Percentiles rank a stretch among this genome's conserved stretches.
Conservation (phyloP, 2,888 invertebrate species). For the Acronicta psi region DNA sequence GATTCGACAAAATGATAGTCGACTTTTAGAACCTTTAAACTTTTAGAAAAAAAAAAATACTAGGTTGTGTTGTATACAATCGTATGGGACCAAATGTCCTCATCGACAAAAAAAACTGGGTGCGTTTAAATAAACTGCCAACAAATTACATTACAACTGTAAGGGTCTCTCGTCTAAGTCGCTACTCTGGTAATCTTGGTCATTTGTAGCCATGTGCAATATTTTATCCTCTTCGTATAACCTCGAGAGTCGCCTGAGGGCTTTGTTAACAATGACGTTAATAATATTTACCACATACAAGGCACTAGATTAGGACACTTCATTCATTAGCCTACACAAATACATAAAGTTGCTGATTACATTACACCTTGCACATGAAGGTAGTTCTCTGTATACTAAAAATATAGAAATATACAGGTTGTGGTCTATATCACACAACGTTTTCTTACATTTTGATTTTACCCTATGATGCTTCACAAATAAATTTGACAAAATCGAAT, state of each 20-base stretch:
- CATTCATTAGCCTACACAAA: constrained; percentile 23
- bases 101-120: too few relatives aligned
- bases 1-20: constrained; percentile 5
- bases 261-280: constrained; percentile 33
- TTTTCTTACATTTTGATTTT: constrained; percentile 2
- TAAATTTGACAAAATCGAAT: constrained; percentile 5
- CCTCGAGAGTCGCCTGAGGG: constrained; percentile 8
- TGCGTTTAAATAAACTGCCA: too few relatives aligned
- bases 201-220: background rate
- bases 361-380: constrained; percentile 4
- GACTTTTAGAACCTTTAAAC: constrained; percentile 4
- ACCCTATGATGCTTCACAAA: constrained; percentile 39
- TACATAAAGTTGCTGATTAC: constrained; percentile 10
- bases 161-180: background rate
- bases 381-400: constrained; percentile 6
- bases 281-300: constrained; percentile 46
- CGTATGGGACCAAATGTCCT: too few relatives aligned
- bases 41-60: background rate
- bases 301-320: constrained; percentile 56
- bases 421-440: constrained; percentile 20
- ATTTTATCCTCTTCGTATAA: background rate
- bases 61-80: too few relatives aligned
- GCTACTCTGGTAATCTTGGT: background rate
- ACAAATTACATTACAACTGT: too few relatives aligned
- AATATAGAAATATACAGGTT: constrained; percentile 8